Evolutionary conservation across 2,888 invertebrate genomes (phyloP).

Genomic region (Frankliniella fusca): DNA sequence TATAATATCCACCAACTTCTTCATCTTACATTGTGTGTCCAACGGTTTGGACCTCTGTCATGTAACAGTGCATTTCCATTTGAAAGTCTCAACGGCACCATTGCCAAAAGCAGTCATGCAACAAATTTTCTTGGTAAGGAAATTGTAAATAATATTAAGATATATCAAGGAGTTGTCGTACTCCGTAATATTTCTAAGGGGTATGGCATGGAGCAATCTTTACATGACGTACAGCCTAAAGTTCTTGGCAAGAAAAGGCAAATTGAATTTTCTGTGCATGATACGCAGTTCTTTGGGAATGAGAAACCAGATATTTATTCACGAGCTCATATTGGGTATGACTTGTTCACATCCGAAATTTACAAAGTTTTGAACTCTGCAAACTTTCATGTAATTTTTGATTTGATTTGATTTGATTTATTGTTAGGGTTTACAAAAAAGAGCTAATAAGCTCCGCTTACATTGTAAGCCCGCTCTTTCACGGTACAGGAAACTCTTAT

Average conservation of each 20-base stretch:
- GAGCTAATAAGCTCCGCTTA: too few species aligned
- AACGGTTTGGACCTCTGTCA: background rate
- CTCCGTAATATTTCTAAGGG: background rate
- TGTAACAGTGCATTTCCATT: background rate
- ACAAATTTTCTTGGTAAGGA: background rate
- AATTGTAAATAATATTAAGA: background rate
- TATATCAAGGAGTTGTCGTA: background rate
- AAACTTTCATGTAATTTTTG: background rate
- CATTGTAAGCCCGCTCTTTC: too few species aligned
- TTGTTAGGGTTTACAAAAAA: too few species aligned
- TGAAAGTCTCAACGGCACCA: background rate
- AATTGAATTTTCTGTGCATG: background rate
- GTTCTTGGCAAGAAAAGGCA: background rate
- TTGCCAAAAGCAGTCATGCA: background rate
- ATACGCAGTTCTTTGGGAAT: background rate
- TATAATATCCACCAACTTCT: background rate
- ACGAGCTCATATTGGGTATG: background rate
- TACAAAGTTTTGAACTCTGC: background rate
- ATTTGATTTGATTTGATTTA: too few species aligned
- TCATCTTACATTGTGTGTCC: background rate
- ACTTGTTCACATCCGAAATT: background rate
- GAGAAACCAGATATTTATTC: background rate
- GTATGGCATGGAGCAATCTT: background rate
- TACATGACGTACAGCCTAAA: background rate
- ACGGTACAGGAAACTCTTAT: too few species aligned